Conservation (phyloP, 2,113 vertebrate genomes). For the Antechinus flavipes region DNA sequence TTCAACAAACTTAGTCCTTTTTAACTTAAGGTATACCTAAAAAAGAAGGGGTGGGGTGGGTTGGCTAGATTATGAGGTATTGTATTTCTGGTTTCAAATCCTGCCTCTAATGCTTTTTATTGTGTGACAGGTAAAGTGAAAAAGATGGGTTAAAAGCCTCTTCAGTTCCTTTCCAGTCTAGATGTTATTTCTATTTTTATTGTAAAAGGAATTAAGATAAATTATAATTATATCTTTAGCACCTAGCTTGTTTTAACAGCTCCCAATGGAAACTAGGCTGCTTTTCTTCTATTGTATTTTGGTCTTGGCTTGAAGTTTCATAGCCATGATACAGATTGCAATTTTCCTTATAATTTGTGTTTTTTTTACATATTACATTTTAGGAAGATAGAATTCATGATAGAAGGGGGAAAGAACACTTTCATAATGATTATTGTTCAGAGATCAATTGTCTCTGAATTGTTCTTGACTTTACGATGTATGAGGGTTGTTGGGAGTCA, state of each 20-base stretch:
- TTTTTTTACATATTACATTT: background rate
- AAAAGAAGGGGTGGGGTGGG: too few relatives aligned
- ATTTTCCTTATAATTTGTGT: constrained; percentile 4
- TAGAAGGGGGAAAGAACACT: background rate
- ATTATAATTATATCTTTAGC: background rate
- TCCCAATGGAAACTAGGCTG: constrained; percentile 2
- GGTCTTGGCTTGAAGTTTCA: constrained; percentile 6
- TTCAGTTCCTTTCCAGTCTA: background rate
- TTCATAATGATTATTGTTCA: background rate
- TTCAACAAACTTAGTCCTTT: background rate
- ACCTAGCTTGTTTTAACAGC: constrained; percentile 23
- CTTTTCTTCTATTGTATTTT: constrained; percentile 28
- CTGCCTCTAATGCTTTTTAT: background rate
- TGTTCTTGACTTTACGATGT: background rate
- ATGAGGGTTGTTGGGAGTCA: background rate
- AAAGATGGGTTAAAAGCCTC: background rate
- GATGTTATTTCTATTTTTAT: background rate
- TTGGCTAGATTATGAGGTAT: too few relatives aligned
- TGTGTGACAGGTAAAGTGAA: background rate
- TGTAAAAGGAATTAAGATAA: background rate
- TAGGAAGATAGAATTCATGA: background rate
- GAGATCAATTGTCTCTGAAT: background rate
- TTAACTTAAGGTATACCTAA: background rate
- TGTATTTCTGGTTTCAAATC: background rate
- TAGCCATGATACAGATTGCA: constrained; percentile 12